Base-by-base conservation (phyloP, 2,888 invertebrate genomes). In the Amiota minor region DNA sequence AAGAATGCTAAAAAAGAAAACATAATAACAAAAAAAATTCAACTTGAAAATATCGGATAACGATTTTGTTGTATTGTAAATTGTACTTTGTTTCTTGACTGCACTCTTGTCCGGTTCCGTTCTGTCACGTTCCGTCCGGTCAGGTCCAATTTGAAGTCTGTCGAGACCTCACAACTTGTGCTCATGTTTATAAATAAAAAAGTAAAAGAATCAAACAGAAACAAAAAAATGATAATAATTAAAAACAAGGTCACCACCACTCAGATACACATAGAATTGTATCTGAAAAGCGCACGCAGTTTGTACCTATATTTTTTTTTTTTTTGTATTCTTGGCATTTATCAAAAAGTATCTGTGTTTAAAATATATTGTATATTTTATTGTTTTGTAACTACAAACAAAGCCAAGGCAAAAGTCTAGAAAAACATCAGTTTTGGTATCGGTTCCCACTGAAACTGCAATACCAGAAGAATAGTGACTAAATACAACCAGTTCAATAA, bases 161-260 rank as follows among this genome's bases (percentile, higher is more conserved):
- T 82, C 82, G 84, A 85, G 85, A 83, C 77, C 79, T 79, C 74
- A 50, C 75, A 73, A 64, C 72, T 74, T 74, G 73, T 50, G 67
- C 70, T 46, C 56, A 62, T 59, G 45, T 73, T 47, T 59, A 67
- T 18, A 20, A 65, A 10, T 46, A 65, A 70, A 35, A 14, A 70
- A 49, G 2, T 8, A 45, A 9, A 68, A 55, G 45, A 68, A 9
- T 46, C 35, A 65, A 9, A 23, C 45, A 62, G 9, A 62, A 11
- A 18, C 6, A 23, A 73, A 70, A 9, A 20, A 50, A 68, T 20
- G 23, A 68, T 68, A 64, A 80, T 77, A 78, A 79, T 78, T 82
- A 78, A 80, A 80, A 74, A 71, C 83, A 83, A 83, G 86, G 86
- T 81, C 72, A 71, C 4, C 23, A 20, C 12, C 14, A 45, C 18